These are phyloP conservation scores for Drosophila koepferae DNA, from an alignment of 2,888 invertebrate genomes.

Conservation along the genomic window DNA sequence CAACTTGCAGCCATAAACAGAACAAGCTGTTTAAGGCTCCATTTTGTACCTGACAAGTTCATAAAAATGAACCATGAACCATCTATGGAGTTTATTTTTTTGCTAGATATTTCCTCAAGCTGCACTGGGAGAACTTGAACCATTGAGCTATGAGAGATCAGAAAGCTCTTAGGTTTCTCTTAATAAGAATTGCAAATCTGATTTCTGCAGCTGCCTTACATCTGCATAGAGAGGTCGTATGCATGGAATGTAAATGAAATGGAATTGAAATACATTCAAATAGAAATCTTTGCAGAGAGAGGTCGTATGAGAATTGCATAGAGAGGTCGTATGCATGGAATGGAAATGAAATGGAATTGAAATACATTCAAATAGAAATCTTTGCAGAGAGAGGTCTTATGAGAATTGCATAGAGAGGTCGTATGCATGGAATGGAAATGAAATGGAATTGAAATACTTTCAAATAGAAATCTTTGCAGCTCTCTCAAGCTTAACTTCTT, in stretches of 20 bases:
- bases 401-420: not conserved
- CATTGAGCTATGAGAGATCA: no score
- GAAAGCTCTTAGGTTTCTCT: no score
- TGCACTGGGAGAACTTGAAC: not conserved
- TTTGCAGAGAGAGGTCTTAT: no score
- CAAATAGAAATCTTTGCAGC: not conserved
- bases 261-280: not conserved
- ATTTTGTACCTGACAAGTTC: conserved; percentile 11
- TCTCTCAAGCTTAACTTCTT: not conserved
- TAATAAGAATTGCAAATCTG: no score
- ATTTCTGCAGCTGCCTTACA: no score
- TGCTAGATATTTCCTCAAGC: not conserved
- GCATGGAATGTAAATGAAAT: no score
- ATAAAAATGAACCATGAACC: not conserved
- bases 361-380: not conserved
- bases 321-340: not conserved
- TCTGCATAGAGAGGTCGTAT: not conserved
- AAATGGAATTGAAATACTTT: not conserved
- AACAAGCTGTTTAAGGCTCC: conserved; percentile 26
- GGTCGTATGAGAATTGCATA: not conserved
- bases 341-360: no score
- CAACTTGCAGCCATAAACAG: conserved; percentile 41
- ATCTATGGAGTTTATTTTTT: not conserved
- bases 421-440: no score
- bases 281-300: not conserved